Conservation (phyloP, 2,888 invertebrate genomes). For the Aphrophora alni region DNA sequence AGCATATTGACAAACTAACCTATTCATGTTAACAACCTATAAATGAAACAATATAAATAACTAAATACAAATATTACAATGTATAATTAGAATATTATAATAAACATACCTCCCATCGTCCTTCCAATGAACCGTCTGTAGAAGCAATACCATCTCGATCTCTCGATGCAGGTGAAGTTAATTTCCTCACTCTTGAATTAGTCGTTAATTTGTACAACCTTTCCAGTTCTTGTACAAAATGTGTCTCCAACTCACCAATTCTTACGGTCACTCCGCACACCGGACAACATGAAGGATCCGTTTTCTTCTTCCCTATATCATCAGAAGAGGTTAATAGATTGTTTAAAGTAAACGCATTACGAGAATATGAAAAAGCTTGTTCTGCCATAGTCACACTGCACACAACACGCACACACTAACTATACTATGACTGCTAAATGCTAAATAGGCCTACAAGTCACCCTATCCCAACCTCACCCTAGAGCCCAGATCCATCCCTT, state of each 20-base stretch:
- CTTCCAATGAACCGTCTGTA: conserved; percentile 62
- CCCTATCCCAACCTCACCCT: not conserved
- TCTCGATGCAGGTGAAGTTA: conserved; percentile 29
- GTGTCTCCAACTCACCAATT: conserved; percentile 81
- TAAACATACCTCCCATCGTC: conserved; percentile 70
- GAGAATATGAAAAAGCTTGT: not conserved
- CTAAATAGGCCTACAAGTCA: not conserved
- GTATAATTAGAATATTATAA: too few relatives aligned
- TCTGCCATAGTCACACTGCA: not conserved
- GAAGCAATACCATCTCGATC: conserved; percentile 42
- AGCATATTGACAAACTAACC: too few relatives aligned
- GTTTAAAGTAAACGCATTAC: conserved; percentile 26
- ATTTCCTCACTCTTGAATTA: not conserved
- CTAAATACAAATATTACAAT: too few relatives aligned
- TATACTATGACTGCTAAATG: conserved; percentile 13
- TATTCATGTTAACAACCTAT: too few relatives aligned
- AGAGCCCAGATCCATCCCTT: not conserved
- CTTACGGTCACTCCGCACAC: conserved; percentile 87
- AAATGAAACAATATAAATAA: too few relatives aligned
- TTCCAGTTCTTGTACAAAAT: conserved; percentile 80
- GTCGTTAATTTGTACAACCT: conserved; percentile 66
- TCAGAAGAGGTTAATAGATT: conserved; percentile 27
- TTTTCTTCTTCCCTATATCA: conserved; percentile 44
- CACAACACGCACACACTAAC: not conserved
- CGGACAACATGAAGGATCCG: conserved; percentile 81